A percentile compares a stretch with the other conserved stretches of the same genome.
Conservation (phyloP, 2,888 invertebrate species). For the Cryptosula pallasiana region DNA sequence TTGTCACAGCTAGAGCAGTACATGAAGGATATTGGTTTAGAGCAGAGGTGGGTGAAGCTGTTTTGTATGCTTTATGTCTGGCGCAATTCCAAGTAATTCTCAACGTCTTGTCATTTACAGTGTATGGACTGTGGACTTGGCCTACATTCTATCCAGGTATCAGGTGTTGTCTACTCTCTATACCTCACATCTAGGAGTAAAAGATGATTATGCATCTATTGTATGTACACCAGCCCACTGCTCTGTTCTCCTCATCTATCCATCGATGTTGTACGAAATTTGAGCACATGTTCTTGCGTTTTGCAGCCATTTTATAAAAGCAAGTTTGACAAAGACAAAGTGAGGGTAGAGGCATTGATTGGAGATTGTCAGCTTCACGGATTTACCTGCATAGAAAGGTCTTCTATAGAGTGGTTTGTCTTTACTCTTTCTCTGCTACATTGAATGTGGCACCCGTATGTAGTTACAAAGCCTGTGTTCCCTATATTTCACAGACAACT, state of each 20-base stretch:
- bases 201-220: neutral
- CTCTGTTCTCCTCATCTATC: too few relatives aligned
- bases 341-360: neutral
- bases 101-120: neutral
- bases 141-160: neutral
- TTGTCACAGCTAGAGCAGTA: neutral
- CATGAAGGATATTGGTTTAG: neutral
- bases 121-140: neutral
- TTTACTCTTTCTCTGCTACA: neutral
- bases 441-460: neutral
- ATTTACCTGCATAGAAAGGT: neutral
- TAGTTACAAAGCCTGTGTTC: neutral
- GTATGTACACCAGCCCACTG: neutral
- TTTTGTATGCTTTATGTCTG: neutral
- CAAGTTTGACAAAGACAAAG: neutral
- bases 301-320: neutral
- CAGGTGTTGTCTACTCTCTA: neutral
- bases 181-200: neutral
- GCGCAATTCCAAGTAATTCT: neutral
- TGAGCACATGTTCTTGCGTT: too few relatives aligned
- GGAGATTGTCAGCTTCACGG: neutral
- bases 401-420: neutral
- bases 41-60: neutral
- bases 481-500: neutral
- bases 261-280: too few relatives aligned